Evolutionary conservation across 2,797 vertebrate genomes (phyloP), one percentile per base, ranked within the genome.

Genomic region (Pterois miles): DNA sequence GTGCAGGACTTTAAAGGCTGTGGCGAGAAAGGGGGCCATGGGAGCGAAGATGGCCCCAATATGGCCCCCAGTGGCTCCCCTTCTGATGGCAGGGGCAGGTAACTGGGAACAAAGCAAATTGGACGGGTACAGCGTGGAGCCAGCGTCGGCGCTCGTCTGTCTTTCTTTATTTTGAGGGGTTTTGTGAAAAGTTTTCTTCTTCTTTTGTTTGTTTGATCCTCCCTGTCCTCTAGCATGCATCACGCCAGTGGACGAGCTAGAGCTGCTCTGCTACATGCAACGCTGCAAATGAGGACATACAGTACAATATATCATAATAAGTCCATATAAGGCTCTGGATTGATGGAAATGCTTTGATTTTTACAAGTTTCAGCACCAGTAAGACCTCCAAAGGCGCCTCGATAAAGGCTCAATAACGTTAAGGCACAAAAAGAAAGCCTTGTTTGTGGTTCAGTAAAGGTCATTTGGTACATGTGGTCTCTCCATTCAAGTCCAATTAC

Each of bases 21-120:
- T 69, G 88, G 85, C 52, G 71, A 84, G 86, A 88, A 78, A 81
- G 67, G 88, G 78, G 80, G 88, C 86, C 69, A 78, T 77, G 88
- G 90, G 90, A 88, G 90, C 48, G 34, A 76, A 85, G 83, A 90
- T 85, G 90, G 92, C 85, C 89, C 81, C 80, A 74, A 72, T 78
- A 74, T 84, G 91, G 91, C 90, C 91, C 89, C 91, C 75, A 83
- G 92, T 93, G 90, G 86, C 82, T 77, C 85, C 67, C 81, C 76
- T 43, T 82, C 69, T 86, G 86, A 92, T 90, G 87, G 88, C 92
- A 83, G 80, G 84, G 87, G 89, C 93, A 95, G 94, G 94, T 95
- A 93, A 92, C 83, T 20, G 68, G 83, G 90, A 93, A 92, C 91
- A 93, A 93, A 93, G 91, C 88, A 91, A 91, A 93, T 93, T 91